Evolutionary conservation across 2,113 vertebrate species (phyloP).

Genomic region (Oreochromis tanganicae): DNA sequence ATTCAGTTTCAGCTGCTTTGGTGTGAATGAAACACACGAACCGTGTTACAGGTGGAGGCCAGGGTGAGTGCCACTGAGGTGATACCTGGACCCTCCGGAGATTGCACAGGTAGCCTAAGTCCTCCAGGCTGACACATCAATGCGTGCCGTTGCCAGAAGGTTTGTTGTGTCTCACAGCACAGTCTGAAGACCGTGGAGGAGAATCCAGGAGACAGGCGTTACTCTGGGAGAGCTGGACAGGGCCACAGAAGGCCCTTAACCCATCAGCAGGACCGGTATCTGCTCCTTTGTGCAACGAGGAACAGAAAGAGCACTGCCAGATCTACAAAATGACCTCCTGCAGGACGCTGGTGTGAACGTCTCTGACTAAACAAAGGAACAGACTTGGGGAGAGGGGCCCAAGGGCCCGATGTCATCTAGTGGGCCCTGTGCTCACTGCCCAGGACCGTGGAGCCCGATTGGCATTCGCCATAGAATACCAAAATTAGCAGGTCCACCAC

Average conservation of each 20-base stretch:
- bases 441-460: background rate
- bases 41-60: background rate
- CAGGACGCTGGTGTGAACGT: background rate
- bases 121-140: background rate
- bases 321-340: background rate
- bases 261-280: background rate
- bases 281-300: background rate
- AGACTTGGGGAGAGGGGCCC: background rate
- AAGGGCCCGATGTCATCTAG: background rate
- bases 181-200: background rate
- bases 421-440: background rate
- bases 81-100: background rate
- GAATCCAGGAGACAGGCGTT: background rate
- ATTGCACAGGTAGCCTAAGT: background rate
- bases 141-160: fast-evolving
- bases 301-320: background rate
- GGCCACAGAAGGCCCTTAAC: background rate
- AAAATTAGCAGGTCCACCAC: background rate
- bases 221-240: background rate
- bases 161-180: background rate
- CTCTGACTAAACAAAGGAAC: background rate
- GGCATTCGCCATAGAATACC: background rate
- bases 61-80: background rate
- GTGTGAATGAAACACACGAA: background rate
- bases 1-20: background rate